Evolutionary conservation across 2,797 vertebrate genomes (phyloP).

Genomic region (Protosalanx chinensis): DNA sequence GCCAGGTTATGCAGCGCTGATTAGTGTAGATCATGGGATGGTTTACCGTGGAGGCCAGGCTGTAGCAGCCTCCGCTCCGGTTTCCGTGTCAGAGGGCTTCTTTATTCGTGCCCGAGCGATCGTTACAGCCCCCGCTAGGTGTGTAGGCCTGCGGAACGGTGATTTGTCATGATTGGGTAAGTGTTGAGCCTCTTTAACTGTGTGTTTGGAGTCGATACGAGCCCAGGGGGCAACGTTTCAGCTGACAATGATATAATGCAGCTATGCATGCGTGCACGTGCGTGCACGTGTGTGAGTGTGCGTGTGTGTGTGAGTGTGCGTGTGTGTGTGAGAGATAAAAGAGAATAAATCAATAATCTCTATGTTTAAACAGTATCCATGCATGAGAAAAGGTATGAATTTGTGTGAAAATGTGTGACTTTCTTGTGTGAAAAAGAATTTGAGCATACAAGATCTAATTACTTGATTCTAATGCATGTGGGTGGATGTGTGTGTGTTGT

Average conservation of each 20-base stretch:
- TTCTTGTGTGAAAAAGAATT: no score
- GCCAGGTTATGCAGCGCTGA: no score
- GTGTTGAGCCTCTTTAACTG: constrained; percentile 15
- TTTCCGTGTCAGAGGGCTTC: constrained; percentile 16
- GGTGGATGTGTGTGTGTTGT: background rate
- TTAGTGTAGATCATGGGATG: no score
- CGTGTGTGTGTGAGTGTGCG: background rate
- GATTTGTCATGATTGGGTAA: constrained; percentile 18
- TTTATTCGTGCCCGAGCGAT: constrained; percentile 42
- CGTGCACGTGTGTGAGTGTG: background rate
- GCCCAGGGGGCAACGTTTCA: constrained; percentile 17
- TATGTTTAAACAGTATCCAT: no score
- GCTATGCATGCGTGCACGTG: background rate
- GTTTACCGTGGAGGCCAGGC: no score
- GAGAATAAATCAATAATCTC: background rate
- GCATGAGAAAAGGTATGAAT: no score
- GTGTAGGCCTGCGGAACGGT: constrained; percentile 11
- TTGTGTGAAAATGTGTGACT: no score
- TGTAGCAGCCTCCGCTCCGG: background rate
- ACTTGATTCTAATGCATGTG: no score
- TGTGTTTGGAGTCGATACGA: constrained; percentile 23
- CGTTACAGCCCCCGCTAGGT: constrained; percentile 41
- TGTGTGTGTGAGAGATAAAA: background rate
- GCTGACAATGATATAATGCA: constrained; percentile 38
- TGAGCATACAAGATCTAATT: no score